These are phyloP conservation scores for Nomada ruficornis DNA, from an alignment of 2,888 invertebrate genomes.

Conservation along the genomic window DNA sequence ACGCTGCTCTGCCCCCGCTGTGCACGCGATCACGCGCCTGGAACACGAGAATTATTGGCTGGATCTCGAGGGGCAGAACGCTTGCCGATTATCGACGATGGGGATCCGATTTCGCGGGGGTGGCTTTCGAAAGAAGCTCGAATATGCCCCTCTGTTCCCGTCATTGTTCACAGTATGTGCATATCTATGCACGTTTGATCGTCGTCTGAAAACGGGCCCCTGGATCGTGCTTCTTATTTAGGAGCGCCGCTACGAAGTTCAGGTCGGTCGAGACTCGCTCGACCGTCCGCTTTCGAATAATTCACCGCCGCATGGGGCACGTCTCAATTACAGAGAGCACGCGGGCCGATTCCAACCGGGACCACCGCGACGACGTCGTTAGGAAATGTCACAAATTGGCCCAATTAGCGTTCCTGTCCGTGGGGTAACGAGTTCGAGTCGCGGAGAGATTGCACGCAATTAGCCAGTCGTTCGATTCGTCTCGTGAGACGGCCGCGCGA, in stretches of 20 bases:
- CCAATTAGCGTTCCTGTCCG: slow-evolving; percentile 74
- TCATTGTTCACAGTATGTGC: not conserved
- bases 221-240: slow-evolving; percentile 12
- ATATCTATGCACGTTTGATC: not conserved
- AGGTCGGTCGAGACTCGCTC: slow-evolving; percentile 3
- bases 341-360: slow-evolving; percentile 39
- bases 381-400: slow-evolving; percentile 76
- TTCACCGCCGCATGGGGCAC: slow-evolving; percentile 57
- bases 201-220: not conserved
- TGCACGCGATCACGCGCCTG: slow-evolving; percentile 31
- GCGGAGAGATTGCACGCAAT: slow-evolving; percentile 69
- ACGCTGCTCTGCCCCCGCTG: slow-evolving; percentile 6
- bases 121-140: not conserved
- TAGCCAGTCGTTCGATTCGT: slow-evolving; percentile 64
- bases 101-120: not conserved
- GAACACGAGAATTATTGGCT: slow-evolving; percentile 14
- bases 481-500: slow-evolving; percentile 33
- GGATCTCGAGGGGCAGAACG: not conserved
- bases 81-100: not conserved
- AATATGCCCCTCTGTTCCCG: not conserved
- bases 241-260: slow-evolving; percentile 10
- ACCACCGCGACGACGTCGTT: slow-evolving; percentile 74
- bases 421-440: slow-evolving; percentile 68
- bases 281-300: slow-evolving; percentile 46
- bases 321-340: slow-evolving; percentile 64